A percentile compares a stretch with the other conserved stretches of the same genome.
Conservation (phyloP, 2,888 invertebrate species). For the Synanthedon myopaeformis region DNA sequence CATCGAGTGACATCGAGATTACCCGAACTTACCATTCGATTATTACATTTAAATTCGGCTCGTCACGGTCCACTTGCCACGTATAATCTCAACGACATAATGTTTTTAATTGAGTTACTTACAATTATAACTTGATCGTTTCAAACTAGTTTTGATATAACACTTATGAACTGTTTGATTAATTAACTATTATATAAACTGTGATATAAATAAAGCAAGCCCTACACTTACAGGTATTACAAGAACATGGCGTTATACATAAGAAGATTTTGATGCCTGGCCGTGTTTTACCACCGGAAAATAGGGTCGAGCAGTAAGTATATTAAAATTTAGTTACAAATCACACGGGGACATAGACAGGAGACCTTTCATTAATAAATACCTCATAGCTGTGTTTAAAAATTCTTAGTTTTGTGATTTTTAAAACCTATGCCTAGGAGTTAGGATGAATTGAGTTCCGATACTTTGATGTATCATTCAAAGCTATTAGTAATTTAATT, state of each 20-base stretch:
- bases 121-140: slow-evolving; percentile 18
- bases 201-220: background rate
- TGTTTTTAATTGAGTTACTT: slow-evolving; percentile 11
- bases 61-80: slow-evolving; percentile 28
- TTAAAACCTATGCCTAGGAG: too few species aligned
- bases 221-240: slow-evolving; percentile 48
- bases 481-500: too few species aligned
- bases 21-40: slow-evolving; percentile 24
- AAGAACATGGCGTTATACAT: slow-evolving; percentile 38
- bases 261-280: slow-evolving; percentile 58
- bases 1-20: slow-evolving; percentile 22
- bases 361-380: too few species aligned
- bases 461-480: too few species aligned
- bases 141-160: slow-evolving; percentile 19
- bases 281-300: slow-evolving; percentile 46
- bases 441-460: too few species aligned
- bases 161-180: background rate
- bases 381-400: too few species aligned
- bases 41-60: slow-evolving; percentile 18
- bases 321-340: slow-evolving; percentile 1
- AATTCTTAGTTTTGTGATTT: too few species aligned
- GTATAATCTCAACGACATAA: slow-evolving; percentile 24
- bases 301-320: slow-evolving; percentile 50
- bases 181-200: background rate
- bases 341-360: too few species aligned